These are phyloP conservation scores for roundworm (Caenorhabditis elegans) DNA, from an alignment of 1,140 invertebrate species.

Conservation along the genomic window WBcel235 BX284606.5:646501-647000, in stretches of 20 bases:
- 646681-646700: background rate
- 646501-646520: background rate
- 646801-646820: background rate
- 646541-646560: background rate
- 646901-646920: background rate
- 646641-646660: background rate
- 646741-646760: background rate
- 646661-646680: background rate
- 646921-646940: background rate
- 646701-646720: background rate
- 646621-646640: background rate
- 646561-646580: background rate
- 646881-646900: background rate
- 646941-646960: background rate
- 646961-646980: background rate
- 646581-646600: background rate
- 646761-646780: background rate
- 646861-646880: background rate
- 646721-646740: background rate
- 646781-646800: background rate
- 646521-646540: background rate
- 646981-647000: background rate
- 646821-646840: background rate
- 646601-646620: background rate
- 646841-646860: background rate